A percentile compares a stretch with the other conserved stretches of the same genome.
These are phyloP conservation scores for Unio delphinus DNA, from an alignment of 2,888 invertebrate species.

Conservation along the genomic window DNA sequence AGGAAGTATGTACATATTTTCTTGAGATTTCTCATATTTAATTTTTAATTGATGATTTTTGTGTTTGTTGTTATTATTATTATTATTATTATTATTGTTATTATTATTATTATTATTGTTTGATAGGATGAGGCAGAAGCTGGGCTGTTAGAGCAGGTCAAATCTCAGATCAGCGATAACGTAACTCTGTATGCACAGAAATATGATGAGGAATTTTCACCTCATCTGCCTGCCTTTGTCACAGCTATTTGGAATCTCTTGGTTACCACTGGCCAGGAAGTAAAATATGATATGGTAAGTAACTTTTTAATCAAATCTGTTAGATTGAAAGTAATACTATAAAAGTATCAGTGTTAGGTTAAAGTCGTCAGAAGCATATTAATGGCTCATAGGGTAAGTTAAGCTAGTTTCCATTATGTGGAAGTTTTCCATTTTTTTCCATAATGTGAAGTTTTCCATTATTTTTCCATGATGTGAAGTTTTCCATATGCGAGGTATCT, in stretches of 20 bases:
- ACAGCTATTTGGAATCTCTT: constrained; percentile 93
- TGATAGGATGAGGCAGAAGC: constrained; percentile 86
- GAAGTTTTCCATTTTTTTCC: too few relatives aligned
- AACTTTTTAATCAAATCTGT: too few relatives aligned
- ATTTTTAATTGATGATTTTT: not conserved
- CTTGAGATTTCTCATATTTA: not conserved
- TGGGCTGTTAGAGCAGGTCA: constrained; percentile 90
- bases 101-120: not conserved
- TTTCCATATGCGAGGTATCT: too few relatives aligned
- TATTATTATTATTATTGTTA: not conserved
- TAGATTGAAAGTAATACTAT: too few relatives aligned
- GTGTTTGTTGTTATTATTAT: not conserved
- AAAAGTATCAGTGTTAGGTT: too few relatives aligned
- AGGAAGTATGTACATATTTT: not conserved
- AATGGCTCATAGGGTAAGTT: too few relatives aligned
- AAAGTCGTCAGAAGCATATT: too few relatives aligned
- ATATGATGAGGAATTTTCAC: constrained; percentile 96
- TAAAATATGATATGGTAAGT: constrained; percentile 91
- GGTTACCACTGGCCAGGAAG: constrained; percentile 85
- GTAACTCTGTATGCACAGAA: constrained; percentile 94
- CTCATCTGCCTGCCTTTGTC: constrained; percentile 92
- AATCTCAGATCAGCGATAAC: constrained; percentile 97
- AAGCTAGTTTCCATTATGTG: too few relatives aligned
- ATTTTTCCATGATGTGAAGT: too few relatives aligned
- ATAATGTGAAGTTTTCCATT: too few relatives aligned